Evolutionary conservation across 2,888 invertebrate genomes (phyloP).

Genomic region (Ditula angustiorana): DNA sequence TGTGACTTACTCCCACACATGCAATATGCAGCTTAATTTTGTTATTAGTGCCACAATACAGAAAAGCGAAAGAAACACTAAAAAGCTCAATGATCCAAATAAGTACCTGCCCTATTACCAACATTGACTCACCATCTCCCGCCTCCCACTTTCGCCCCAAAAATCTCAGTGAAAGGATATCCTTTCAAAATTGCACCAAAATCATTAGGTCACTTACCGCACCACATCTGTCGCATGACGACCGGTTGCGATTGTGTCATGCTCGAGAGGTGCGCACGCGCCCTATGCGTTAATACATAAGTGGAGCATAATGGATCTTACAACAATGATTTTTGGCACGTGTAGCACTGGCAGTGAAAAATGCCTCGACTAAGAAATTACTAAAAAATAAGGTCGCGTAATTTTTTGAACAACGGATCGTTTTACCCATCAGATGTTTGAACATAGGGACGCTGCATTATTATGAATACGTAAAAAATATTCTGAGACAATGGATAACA

Average conservation of each 20-base stretch:
- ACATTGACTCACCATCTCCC: slow-evolving; percentile 6
- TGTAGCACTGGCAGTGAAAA: no score
- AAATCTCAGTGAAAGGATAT: slow-evolving; percentile 32
- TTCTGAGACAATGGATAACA: no score
- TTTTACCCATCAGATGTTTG: no score
- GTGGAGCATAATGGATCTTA: neutral
- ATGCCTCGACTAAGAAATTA: no score
- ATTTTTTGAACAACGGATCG: no score
- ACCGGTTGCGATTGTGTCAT: slow-evolving; percentile 34
- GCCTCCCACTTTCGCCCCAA: slow-evolving; percentile 2
- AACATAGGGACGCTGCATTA: no score
- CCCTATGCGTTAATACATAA: slow-evolving; percentile 7
- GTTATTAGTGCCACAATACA: no score
- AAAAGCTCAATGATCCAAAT: neutral
- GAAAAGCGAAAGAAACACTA: neutral
- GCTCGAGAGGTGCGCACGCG: neutral
- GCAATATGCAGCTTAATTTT: no score
- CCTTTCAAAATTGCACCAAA: slow-evolving; percentile 31
- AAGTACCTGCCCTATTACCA: neutral
- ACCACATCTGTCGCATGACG: neutral
- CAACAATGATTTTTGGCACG: no score
- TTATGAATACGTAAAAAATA: no score
- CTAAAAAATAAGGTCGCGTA: no score
- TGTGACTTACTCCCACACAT: no score
- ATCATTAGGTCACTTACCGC: slow-evolving; percentile 25